Conservation (phyloP, 2,888 invertebrate species). For the Ephialtes manifestator region DNA sequence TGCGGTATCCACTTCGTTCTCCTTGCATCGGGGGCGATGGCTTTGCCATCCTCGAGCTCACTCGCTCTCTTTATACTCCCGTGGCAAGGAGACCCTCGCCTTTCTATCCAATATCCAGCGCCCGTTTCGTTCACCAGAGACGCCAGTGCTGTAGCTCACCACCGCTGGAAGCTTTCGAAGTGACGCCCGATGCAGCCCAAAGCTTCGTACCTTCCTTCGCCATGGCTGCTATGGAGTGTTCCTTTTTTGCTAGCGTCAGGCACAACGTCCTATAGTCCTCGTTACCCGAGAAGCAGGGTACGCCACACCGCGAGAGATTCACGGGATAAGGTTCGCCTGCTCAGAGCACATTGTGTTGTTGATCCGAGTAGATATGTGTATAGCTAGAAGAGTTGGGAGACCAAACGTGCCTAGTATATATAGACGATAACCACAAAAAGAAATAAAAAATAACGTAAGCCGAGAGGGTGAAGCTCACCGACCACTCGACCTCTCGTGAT, state of each 20-base stretch:
- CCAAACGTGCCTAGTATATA: slow-evolving; percentile 11
- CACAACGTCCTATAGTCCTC: slow-evolving; percentile 41
- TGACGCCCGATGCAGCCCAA: slow-evolving; percentile 49
- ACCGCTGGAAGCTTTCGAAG: slow-evolving; percentile 50
- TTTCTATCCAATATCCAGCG: slow-evolving; percentile 61
- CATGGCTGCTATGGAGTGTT: background rate
- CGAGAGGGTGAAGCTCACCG: slow-evolving; percentile 34
- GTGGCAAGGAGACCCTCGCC: slow-evolving; percentile 24
- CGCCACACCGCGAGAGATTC: slow-evolving; percentile 38
- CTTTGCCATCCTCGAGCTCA: slow-evolving; percentile 38
- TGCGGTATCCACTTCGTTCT: slow-evolving; percentile 60
- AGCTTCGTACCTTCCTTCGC: slow-evolving; percentile 31
- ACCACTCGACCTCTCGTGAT: slow-evolving; percentile 35
- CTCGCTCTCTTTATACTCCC: background rate
- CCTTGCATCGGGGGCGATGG: slow-evolving; percentile 9
- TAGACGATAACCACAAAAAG: background rate
- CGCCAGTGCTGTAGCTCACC: slow-evolving; percentile 7
- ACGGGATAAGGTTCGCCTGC: slow-evolving; percentile 36
- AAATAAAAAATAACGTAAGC: slow-evolving; percentile 46
- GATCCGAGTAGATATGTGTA: slow-evolving; percentile 6
- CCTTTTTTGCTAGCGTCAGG: slow-evolving; percentile 15
- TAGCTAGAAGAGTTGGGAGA: background rate
- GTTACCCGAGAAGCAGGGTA: slow-evolving; percentile 32
- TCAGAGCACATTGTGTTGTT: slow-evolving; percentile 24
- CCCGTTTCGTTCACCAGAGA: slow-evolving; percentile 41